Conservation (phyloP, 2,113 vertebrate species). For the Malurus melanocephalus region DNA sequence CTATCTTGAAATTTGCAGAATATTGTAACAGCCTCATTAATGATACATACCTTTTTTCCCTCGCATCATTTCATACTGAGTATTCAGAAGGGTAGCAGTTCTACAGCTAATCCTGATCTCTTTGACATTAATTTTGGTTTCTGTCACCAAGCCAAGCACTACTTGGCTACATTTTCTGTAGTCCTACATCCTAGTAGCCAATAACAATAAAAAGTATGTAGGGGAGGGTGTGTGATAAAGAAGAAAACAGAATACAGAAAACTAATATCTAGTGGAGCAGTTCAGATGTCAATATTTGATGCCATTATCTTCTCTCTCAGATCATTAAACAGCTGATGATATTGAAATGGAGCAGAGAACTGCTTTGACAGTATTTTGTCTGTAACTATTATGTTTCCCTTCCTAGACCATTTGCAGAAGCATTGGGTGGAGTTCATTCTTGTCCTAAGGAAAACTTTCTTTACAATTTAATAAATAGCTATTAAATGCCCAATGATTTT, state of each 20-base stretch:
- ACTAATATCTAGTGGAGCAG: slow-evolving; percentile 37
- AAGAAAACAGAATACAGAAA: slow-evolving; percentile 35
- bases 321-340: slow-evolving; percentile 58
- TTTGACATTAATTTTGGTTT: not conserved
- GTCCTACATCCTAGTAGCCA: not conserved
- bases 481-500: not conserved
- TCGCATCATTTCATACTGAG: not conserved
- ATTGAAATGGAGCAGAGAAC: slow-evolving; percentile 33
- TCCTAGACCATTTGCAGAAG: slow-evolving; percentile 24
- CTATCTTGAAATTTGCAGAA: not conserved
- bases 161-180: not conserved
- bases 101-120: not conserved
- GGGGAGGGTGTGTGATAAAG: not conserved
- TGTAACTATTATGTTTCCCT: slow-evolving; percentile 14
- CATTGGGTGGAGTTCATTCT: not conserved
- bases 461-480: slow-evolving; percentile 4
- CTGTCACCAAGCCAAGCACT: not conserved
- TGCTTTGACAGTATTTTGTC: slow-evolving; percentile 35
- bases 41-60: not conserved
- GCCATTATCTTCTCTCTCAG: slow-evolving; percentile 47
- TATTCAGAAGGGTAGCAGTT: not conserved
- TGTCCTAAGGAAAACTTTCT: slow-evolving; percentile 9
- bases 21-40: not conserved
- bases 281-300: slow-evolving; percentile 57
- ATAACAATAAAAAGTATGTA: slow-evolving; percentile 5